Conservation (phyloP, 2,113 vertebrate genomes). For the Lethenteron reissneri region DNA sequence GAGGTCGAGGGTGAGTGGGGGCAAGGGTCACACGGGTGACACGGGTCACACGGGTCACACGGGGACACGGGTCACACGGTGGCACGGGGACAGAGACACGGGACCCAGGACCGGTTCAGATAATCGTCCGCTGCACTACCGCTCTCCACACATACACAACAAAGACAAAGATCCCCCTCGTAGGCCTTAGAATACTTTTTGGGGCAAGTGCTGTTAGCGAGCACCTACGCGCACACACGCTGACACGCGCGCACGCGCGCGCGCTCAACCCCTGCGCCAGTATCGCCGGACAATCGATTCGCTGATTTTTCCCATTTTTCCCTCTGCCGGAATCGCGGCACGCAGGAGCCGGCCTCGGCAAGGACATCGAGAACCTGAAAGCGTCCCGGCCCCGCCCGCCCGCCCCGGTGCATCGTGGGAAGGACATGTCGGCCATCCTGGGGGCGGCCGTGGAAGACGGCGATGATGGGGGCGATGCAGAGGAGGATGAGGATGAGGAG, state of each 20-base stretch:
- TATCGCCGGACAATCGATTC: background rate
- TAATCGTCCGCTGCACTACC: too few species aligned
- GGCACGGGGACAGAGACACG: too few species aligned
- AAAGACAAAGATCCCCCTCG: too few species aligned
- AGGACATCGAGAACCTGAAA: slow-evolving; percentile 48
- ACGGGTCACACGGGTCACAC: too few species aligned
- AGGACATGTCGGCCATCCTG: slow-evolving; percentile 77
- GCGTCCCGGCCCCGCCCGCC: background rate
- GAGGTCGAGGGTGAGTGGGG: slow-evolving; percentile 41
- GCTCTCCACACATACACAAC: too few species aligned
- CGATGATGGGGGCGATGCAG: slow-evolving; percentile 18
- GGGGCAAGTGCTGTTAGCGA: background rate
- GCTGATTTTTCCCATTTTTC: background rate
- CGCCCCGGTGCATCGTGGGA: slow-evolving; percentile 44
- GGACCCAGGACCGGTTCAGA: too few species aligned
- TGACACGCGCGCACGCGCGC: background rate
- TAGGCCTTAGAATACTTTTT: background rate
- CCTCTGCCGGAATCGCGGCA: background rate
- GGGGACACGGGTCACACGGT: too few species aligned
- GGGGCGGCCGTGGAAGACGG: slow-evolving; percentile 53
- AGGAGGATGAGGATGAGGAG: slow-evolving; percentile 21
- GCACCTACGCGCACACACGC: background rate
- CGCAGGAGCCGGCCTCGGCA: slow-evolving; percentile 34
- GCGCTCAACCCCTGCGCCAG: background rate
- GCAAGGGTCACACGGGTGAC: background rate